Evolutionary conservation across 2,888 invertebrate genomes (phyloP).

Genomic region (Campoplex nolae): DNA sequence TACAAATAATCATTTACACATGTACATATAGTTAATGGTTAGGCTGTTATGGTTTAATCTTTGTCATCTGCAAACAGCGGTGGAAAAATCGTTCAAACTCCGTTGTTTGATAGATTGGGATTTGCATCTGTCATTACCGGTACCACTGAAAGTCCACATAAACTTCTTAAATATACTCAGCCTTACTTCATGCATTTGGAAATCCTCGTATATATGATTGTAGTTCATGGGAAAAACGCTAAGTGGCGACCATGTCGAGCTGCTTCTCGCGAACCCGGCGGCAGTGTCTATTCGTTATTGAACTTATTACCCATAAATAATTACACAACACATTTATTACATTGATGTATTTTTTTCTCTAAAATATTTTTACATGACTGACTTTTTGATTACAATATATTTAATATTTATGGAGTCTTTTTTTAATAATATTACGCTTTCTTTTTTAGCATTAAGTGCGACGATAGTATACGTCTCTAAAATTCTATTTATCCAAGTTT

Average conservation of each 20-base stretch:
- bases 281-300: background rate
- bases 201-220: background rate
- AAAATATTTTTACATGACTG: too few species aligned
- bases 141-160: background rate
- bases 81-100: background rate
- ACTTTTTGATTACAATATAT: too few species aligned
- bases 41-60: background rate
- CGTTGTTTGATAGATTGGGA: background rate
- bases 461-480: background rate
- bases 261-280: background rate
- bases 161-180: background rate
- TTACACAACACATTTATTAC: too few species aligned
- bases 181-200: background rate
- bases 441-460: background rate
- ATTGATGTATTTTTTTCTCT: too few species aligned
- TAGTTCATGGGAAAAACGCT: background rate
- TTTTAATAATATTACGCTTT: background rate
- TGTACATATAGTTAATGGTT: background rate
- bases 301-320: too few species aligned
- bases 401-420: background rate
- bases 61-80: background rate
- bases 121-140: background rate
- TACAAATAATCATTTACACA: conserved; percentile 9
- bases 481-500: background rate
- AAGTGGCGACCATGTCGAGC: background rate